These are phyloP conservation scores for Monochamus saltuarius DNA, from an alignment of 1,140 invertebrate genomes.

Conservation along the genomic window DNA sequence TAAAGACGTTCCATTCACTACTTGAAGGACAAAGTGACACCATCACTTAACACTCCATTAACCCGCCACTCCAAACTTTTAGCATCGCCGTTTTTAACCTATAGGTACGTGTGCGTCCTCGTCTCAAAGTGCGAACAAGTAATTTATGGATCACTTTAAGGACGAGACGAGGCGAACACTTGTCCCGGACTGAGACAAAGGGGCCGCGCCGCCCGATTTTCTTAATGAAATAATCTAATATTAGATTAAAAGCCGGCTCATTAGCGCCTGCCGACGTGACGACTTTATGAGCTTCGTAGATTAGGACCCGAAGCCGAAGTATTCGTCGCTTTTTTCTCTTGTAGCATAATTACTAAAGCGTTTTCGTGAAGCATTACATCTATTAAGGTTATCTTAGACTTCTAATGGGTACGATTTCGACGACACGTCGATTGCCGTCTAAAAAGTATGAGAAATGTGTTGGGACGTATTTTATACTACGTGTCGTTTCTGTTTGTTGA, in stretches of 20 bases:
- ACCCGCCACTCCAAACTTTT: slow-evolving; percentile 7
- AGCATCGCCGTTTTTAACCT: slow-evolving; percentile 14
- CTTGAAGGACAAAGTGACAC: too few relatives aligned
- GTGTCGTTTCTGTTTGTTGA: too few relatives aligned
- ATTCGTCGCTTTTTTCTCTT: too few relatives aligned
- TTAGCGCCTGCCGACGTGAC: slow-evolving; percentile 21
- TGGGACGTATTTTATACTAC: too few relatives aligned
- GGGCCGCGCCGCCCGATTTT: slow-evolving; percentile 18
- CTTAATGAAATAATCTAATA: slow-evolving; percentile 33
- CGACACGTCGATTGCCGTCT: too few relatives aligned
- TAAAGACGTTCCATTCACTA: too few relatives aligned
- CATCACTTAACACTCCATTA: slow-evolving; percentile 5
- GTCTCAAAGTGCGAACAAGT: slow-evolving; percentile 27
- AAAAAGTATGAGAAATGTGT: too few relatives aligned
- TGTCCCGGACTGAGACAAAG: slow-evolving; percentile 23
- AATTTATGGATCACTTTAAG: slow-evolving; percentile 31
- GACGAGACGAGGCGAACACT: slow-evolving; percentile 22
- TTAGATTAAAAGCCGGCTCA: slow-evolving; percentile 26
- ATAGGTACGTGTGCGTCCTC: slow-evolving; percentile 4
- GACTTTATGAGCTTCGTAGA: slow-evolving; percentile 16
- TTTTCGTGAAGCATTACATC: too few relatives aligned
- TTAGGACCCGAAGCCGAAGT: background rate
- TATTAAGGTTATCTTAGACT: too few relatives aligned
- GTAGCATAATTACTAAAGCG: too few relatives aligned
- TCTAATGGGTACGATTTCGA: too few relatives aligned